phyloP scores from a whole-genome alignment of 1,140 invertebrate species.

The Propsilocerus akamusi region DNA sequence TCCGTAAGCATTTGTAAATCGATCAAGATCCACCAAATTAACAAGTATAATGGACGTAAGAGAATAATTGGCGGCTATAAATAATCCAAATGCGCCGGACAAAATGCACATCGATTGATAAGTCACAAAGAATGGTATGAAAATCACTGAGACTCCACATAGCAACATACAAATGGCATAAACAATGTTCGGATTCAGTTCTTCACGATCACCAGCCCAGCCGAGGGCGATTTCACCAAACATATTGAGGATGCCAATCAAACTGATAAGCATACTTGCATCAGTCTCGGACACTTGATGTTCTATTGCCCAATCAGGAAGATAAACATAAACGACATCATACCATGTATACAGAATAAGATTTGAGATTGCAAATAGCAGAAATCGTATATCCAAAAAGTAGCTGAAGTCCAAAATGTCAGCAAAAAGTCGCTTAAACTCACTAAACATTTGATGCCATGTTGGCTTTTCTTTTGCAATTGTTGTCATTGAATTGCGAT shows the following conservation, averaged over 20 bases:
- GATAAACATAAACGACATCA: constrained; percentile 74
- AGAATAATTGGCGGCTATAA: constrained; percentile 75
- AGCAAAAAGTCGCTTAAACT: constrained; percentile 55
- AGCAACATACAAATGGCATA: constrained; percentile 62
- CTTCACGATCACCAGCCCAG: constrained; percentile 65
- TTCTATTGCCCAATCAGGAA: constrained; percentile 53
- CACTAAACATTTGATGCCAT: constrained; percentile 44
- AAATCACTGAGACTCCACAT: constrained; percentile 47
- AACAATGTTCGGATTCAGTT: constrained; percentile 50
- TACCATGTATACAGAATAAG: constrained; percentile 77
- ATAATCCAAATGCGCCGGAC: constrained; percentile 58
- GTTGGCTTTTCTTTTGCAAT: constrained; percentile 58
- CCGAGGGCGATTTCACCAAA: constrained; percentile 72
- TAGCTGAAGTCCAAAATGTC: constrained; percentile 67
- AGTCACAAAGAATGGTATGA: constrained; percentile 39
- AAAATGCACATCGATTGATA: constrained; percentile 31
- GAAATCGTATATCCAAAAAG: constrained; percentile 50
- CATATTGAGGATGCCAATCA: constrained; percentile 74
- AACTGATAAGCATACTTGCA: constrained; percentile 61
- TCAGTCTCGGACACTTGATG: constrained; percentile 52
- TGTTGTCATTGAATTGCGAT: constrained; percentile 72
- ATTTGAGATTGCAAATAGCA: constrained; percentile 68
- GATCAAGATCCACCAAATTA: constrained; percentile 63
- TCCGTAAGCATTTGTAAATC: constrained; percentile 81
- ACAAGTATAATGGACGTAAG: constrained; percentile 73